Evolutionary conservation across 1,140 invertebrate genomes (phyloP).

Genomic region (Limonius californicus): DNA sequence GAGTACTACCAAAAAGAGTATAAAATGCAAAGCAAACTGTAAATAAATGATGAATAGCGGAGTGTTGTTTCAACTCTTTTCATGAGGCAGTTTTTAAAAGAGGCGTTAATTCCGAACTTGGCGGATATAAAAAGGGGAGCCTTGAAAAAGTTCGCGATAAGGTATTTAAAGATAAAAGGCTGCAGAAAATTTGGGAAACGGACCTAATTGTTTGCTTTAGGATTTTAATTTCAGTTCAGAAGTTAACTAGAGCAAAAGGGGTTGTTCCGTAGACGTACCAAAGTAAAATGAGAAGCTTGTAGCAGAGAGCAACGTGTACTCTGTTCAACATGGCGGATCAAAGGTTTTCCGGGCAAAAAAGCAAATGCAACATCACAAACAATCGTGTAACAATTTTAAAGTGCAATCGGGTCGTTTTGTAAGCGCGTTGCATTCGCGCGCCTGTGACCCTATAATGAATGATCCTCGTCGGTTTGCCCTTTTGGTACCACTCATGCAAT

Average conservation of each 20-base stretch:
- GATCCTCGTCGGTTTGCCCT: not conserved
- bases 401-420: not conserved
- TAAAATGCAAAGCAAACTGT: no score
- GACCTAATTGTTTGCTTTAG: no score
- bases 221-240: no score
- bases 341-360: not conserved
- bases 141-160: no score
- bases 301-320: not conserved
- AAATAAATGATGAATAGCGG: no score
- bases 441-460: conserved; percentile 1
- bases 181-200: no score
- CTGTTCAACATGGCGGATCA: not conserved
- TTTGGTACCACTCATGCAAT: not conserved
- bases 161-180: no score
- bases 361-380: not conserved
- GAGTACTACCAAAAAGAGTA: no score
- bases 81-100: no score
- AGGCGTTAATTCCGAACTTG: no score
- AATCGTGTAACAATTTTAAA: not conserved
- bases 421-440: not conserved
- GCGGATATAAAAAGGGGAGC: no score
- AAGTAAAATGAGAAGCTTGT: not conserved
- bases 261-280: not conserved
- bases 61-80: no score
- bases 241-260: not conserved